Percentiles rank a stretch among this genome's conserved stretches.
Conservation (phyloP, 2,797 vertebrate genomes). For the Lacerta bilineata region DNA sequence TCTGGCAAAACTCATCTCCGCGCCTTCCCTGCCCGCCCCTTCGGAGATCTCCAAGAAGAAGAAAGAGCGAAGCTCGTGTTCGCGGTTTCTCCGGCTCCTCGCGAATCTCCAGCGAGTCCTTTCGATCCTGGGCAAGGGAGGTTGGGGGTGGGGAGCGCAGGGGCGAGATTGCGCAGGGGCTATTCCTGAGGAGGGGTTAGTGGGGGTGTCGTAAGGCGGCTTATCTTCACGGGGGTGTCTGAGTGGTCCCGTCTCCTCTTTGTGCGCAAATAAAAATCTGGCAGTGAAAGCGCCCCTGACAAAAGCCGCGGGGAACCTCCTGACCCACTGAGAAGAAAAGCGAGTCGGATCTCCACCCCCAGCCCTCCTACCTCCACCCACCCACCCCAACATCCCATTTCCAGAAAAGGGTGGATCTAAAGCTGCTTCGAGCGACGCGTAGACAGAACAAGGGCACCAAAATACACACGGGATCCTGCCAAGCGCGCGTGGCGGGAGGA, state of each 20-base stretch:
- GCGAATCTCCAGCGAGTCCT: not conserved
- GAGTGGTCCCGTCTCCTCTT: not conserved
- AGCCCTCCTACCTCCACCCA: too few species aligned
- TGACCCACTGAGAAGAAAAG: not conserved
- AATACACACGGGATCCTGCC: not conserved
- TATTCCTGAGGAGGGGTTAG: not conserved
- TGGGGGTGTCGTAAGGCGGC: not conserved
- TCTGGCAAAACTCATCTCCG: not conserved
- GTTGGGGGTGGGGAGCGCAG: not conserved
- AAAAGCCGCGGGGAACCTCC: not conserved
- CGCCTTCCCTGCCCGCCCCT: not conserved
- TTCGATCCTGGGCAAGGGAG: not conserved
- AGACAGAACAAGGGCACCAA: not conserved
- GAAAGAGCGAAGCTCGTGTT: not conserved
- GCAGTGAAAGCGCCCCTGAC: not conserved
- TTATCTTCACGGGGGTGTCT: not conserved
- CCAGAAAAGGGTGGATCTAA: not conserved
- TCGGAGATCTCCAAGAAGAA: not conserved
- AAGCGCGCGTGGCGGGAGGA: not conserved
- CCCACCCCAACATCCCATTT: not conserved
- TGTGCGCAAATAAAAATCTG: too few species aligned
- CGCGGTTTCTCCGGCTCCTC: not conserved
- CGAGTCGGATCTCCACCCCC: constrained; percentile 1
- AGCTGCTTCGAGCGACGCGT: not conserved
- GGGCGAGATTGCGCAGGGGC: not conserved